Evolutionary conservation across 2,888 invertebrate species (phyloP).

Genomic region (Sympetrum striolatum): DNA sequence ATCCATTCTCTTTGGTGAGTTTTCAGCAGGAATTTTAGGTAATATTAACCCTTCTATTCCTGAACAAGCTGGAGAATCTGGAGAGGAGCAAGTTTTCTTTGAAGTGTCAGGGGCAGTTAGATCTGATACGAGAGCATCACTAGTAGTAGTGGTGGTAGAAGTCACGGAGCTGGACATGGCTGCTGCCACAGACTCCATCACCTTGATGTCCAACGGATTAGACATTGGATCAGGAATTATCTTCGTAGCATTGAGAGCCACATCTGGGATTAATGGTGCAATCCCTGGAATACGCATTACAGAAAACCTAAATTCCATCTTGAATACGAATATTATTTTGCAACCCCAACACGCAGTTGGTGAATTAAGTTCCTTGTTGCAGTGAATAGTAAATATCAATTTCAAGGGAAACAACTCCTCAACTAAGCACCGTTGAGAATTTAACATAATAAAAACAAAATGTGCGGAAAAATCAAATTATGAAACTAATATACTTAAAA

Average conservation of each 20-base stretch:
- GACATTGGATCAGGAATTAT: constrained; percentile 44
- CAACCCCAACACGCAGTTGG: constrained; percentile 19
- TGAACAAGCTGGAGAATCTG: constrained; percentile 1
- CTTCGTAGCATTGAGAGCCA: constrained; percentile 40
- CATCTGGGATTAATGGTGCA: constrained; percentile 44
- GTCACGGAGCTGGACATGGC: constrained; percentile 41
- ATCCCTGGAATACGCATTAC: constrained; percentile 44
- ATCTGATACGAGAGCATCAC: constrained; percentile 27
- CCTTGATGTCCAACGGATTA: constrained; percentile 24
- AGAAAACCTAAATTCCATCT: constrained; percentile 42
- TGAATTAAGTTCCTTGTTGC: constrained; percentile 44
- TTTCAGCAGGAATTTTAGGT: background rate
- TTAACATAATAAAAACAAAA: constrained; percentile 7
- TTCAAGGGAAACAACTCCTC: background rate
- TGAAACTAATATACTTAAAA: background rate
- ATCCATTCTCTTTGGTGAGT: constrained; percentile 29
- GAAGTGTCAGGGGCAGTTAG: constrained; percentile 9
- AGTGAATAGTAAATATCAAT: constrained; percentile 4
- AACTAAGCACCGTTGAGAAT: background rate
- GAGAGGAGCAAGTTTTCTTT: constrained; percentile 36
- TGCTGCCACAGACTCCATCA: background rate
- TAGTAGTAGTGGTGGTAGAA: constrained; percentile 26
- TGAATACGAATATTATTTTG: constrained; percentile 7
- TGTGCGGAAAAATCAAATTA: background rate
- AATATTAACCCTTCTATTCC: background rate